Conservation (phyloP, 2,113 vertebrate genomes). For the Pomatostomus ruficeps region DNA sequence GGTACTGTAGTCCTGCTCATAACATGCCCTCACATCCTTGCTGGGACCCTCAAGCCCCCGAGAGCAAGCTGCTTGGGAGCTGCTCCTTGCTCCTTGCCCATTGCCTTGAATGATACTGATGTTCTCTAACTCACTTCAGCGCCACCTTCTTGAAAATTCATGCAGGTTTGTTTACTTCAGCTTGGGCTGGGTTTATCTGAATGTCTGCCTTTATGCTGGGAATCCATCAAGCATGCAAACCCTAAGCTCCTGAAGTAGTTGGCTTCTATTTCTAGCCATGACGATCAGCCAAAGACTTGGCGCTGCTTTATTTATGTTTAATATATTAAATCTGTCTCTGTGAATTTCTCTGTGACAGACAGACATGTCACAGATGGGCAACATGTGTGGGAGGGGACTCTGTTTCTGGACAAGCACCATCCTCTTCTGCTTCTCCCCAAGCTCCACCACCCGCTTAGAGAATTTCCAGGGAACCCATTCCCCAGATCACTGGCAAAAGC, state of each 20-base stretch:
- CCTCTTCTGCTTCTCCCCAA: background rate
- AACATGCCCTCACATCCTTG: background rate
- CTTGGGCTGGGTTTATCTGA: constrained; percentile 2
- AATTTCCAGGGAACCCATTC: background rate
- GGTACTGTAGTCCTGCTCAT: background rate
- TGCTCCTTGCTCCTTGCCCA: background rate
- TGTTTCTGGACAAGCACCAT: constrained; percentile 25
- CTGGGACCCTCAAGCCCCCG: background rate
- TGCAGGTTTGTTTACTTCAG: background rate
- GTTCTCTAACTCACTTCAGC: background rate
- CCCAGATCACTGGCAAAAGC: background rate
- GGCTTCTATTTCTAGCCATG: constrained; percentile 41
- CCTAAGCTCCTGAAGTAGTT: constrained; percentile 16
- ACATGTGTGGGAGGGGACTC: background rate
- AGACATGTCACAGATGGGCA: constrained; percentile 16
- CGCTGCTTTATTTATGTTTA: constrained; percentile 60
- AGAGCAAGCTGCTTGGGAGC: background rate
- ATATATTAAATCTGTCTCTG: constrained; percentile 53
- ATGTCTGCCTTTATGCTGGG: background rate
- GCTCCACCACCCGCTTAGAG: background rate
- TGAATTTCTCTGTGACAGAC: constrained; percentile 44
- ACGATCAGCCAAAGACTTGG: constrained; percentile 29
- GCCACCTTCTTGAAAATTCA: background rate
- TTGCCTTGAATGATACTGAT: background rate
- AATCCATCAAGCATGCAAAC: background rate